A percentile compares a stretch with the other conserved stretches of the same genome.
phyloP scores from a whole-genome alignment of 2,797 vertebrate genomes.

The Acrossocheilus wenchowensis region DNA sequence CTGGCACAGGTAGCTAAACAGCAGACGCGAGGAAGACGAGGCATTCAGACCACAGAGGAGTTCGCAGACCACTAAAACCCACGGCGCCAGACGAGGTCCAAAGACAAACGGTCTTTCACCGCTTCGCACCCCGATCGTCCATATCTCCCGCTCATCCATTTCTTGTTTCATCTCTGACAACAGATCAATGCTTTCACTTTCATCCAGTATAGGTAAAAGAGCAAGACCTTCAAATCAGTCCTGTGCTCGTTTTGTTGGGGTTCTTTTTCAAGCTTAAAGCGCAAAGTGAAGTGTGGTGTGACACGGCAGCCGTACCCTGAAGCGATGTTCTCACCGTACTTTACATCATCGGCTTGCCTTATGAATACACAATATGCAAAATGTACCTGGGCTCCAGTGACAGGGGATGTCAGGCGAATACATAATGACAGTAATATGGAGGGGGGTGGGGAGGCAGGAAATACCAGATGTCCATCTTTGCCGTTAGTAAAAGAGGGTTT shows the following conservation, averaged over 20 bases:
- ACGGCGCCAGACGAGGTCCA: conserved; percentile 17
- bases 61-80: conserved; percentile 24
- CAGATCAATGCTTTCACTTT: conserved; percentile 26
- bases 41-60: conserved; percentile 41
- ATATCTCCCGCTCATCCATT: conserved; percentile 9
- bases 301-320: conserved; percentile 39
- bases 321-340: conserved; percentile 37
- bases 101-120: conserved; percentile 35
- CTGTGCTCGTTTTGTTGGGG: conserved; percentile 11
- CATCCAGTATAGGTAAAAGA: conserved; percentile 37
- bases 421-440: conserved; percentile 49
- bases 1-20: conserved; percentile 64
- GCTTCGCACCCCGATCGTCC: background rate
- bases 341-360: conserved; percentile 41
- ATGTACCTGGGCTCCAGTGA: conserved; percentile 47
- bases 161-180: conserved; percentile 16
- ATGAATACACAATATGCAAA: conserved; percentile 56
- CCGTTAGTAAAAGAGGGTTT: conserved; percentile 39
- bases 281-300: background rate
- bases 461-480: conserved; percentile 62
- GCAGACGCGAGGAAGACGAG: conserved; percentile 53
- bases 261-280: conserved; percentile 24
- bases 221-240: conserved; percentile 22
- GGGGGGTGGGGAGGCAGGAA: conserved; percentile 35
- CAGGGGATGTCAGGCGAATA: conserved; percentile 45